Conservation (phyloP, 2,888 invertebrate species). For the Oligia latruncula region DNA sequence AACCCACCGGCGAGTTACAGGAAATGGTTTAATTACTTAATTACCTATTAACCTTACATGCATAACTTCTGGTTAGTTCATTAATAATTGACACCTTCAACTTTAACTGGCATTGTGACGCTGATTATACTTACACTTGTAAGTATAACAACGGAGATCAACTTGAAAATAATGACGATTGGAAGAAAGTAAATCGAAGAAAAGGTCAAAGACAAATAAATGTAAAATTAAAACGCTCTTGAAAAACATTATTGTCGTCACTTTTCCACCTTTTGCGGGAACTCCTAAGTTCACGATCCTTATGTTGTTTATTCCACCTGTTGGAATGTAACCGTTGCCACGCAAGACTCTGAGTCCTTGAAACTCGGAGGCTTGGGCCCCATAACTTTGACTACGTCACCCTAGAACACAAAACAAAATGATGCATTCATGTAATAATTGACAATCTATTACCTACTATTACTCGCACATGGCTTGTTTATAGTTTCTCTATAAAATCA, state of each 20-base stretch:
- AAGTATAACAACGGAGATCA: slow-evolving; percentile 11
- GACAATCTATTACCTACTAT: not conserved
- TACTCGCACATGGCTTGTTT: not conserved
- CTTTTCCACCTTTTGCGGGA: not conserved
- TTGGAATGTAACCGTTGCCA: not conserved
- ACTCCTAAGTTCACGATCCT: not conserved
- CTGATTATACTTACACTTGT: slow-evolving; percentile 19
- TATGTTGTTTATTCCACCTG: slow-evolving; percentile 8
- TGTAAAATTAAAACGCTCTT: not conserved
- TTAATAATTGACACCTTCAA: slow-evolving; percentile 57
- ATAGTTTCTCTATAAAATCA: slow-evolving; percentile 5
- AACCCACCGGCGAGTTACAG: slow-evolving; percentile 17
- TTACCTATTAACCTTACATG: slow-evolving; percentile 30
- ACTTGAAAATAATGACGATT: slow-evolving; percentile 8
- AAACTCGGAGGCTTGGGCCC: not conserved
- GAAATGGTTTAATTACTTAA: slow-evolving; percentile 46
- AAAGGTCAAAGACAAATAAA: slow-evolving; percentile 48
- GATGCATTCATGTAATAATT: not conserved
- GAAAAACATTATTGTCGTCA: not conserved
- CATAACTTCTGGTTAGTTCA: slow-evolving; percentile 40
- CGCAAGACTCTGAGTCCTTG: not conserved
- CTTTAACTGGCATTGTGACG: slow-evolving; percentile 44
- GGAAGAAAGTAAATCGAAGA: slow-evolving; percentile 31
- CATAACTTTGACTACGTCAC: not conserved
- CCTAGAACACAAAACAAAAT: not conserved